Evolutionary conservation across 2,797 vertebrate genomes (phyloP).

Genomic region (Peromyscus attwateri): DNA sequence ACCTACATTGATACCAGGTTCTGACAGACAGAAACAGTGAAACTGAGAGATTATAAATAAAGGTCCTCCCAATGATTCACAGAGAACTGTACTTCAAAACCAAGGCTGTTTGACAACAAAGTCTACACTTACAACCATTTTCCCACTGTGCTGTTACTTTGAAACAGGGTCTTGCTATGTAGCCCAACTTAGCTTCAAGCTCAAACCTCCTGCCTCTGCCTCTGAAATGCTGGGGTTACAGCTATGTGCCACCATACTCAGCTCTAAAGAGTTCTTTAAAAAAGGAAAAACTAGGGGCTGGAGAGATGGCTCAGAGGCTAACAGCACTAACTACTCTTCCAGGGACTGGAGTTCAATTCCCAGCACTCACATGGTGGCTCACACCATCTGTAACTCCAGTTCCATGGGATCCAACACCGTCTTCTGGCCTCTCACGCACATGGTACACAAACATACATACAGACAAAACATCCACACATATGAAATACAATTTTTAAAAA

Average conservation of each 20-base stretch:
- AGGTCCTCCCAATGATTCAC: not conserved
- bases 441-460: not conserved
- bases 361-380: not conserved
- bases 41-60: constrained; percentile 13
- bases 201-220: not conserved
- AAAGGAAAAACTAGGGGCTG: not conserved
- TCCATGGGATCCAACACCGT: not conserved
- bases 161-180: not conserved
- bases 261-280: not conserved
- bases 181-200: not conserved
- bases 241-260: too few relatives aligned
- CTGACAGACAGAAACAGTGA: constrained; percentile 25
- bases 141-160: not conserved
- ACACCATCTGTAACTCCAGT: not conserved
- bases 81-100: not conserved
- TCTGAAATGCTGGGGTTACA: not conserved
- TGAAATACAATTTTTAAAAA: not conserved
- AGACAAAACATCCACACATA: not conserved
- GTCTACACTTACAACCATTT: too few relatives aligned
- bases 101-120: constrained; percentile 18
- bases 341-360: not conserved
- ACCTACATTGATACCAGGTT: not conserved
- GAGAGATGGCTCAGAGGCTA: not conserved
- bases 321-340: not conserved
- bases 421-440: too few relatives aligned